Percentiles rank a stretch among this genome's conserved stretches.
Conservation (phyloP, 2,888 invertebrate species). For the Archips xylosteana region DNA sequence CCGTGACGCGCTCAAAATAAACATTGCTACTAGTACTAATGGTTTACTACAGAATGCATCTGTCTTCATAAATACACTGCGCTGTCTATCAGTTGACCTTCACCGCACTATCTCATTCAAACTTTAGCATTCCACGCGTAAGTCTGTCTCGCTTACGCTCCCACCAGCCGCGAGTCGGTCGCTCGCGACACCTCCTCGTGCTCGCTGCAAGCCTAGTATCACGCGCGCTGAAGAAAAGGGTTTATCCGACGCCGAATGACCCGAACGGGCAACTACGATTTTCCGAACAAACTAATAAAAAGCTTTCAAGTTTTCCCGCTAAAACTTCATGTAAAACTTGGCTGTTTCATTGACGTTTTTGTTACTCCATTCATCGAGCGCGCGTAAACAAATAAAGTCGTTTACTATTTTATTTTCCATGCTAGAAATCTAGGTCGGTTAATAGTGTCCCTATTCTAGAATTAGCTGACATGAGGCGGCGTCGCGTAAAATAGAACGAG, state of each 20-base stretch:
- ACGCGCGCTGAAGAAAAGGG: slow-evolving; percentile 86
- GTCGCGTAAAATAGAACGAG: slow-evolving; percentile 71
- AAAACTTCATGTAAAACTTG: slow-evolving; percentile 49
- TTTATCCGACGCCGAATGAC: slow-evolving; percentile 83
- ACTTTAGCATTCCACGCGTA: slow-evolving; percentile 74
- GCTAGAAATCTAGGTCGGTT: slow-evolving; percentile 73
- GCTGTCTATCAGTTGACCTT: slow-evolving; percentile 80
- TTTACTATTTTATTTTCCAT: slow-evolving; percentile 51
- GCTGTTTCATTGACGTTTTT: slow-evolving; percentile 29
- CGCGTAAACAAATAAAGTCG: slow-evolving; percentile 41
- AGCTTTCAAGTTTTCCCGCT: slow-evolving; percentile 68
- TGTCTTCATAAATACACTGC: slow-evolving; percentile 62
- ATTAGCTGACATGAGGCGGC: slow-evolving; percentile 64
- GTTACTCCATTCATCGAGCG: slow-evolving; percentile 39
- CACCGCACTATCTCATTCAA: slow-evolving; percentile 69
- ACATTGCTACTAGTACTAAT: slow-evolving; percentile 18
- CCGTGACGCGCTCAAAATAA: slow-evolving; percentile 15
- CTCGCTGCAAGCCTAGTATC: slow-evolving; percentile 80
- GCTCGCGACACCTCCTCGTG: slow-evolving; percentile 66
- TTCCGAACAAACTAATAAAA: slow-evolving; percentile 66
- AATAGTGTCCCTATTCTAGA: slow-evolving; percentile 68
- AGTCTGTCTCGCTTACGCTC: slow-evolving; percentile 68
- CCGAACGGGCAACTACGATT: slow-evolving; percentile 75
- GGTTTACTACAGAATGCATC: slow-evolving; percentile 48
- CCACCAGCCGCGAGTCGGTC: slow-evolving; percentile 55